phyloP scores from a whole-genome alignment of 2,113 vertebrate genomes.

The Astur gentilis region DNA sequence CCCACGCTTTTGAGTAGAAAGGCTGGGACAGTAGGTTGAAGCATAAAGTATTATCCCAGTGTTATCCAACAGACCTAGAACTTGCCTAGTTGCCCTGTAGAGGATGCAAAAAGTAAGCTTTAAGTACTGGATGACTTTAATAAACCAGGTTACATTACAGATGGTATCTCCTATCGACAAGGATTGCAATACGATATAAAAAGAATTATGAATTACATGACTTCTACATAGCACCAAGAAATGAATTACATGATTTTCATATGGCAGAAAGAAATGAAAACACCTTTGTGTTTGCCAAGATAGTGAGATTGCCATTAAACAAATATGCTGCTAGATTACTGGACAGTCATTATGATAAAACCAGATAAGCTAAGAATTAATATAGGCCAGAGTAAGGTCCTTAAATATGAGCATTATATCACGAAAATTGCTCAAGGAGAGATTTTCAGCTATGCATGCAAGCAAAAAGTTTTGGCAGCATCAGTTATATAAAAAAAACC shows the following conservation, averaged over 20 bases:
- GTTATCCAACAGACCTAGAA: neutral
- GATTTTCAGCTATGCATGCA: neutral
- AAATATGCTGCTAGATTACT: neutral
- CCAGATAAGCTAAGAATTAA: neutral
- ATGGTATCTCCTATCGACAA: neutral
- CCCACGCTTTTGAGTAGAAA: neutral
- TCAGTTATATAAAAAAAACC: neutral
- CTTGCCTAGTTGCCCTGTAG: neutral
- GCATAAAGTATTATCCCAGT: neutral
- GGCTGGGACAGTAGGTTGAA: neutral
- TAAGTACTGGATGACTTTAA: neutral
- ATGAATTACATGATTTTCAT: neutral
- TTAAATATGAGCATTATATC: neutral
- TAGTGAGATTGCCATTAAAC: neutral
- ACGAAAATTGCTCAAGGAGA: neutral
- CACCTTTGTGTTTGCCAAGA: neutral
- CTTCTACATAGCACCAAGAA: neutral
- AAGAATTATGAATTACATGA: neutral
- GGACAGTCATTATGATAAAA: neutral
- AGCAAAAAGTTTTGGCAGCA: neutral
- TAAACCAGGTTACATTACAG: neutral
- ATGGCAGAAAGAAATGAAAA: neutral
- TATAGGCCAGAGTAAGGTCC: neutral
- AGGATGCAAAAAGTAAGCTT: neutral
- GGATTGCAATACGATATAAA: neutral